Percentiles rank a stretch among this genome's conserved stretches.
Conservation (phyloP, 2,113 vertebrate genomes). For the Tragelaphus scriptus region DNA sequence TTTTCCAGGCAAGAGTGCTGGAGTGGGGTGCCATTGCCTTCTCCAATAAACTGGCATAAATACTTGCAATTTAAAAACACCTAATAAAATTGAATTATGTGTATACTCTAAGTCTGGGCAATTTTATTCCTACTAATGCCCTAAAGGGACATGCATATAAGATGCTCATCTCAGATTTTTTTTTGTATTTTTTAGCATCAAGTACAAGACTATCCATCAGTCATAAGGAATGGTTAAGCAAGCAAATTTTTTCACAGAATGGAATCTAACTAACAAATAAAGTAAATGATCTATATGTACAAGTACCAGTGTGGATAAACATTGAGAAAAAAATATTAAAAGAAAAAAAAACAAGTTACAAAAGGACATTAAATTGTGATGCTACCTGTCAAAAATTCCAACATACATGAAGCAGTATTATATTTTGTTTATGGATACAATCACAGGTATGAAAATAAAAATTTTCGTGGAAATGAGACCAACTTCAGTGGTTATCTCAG, state of each 20-base stretch:
- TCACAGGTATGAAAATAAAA: background rate
- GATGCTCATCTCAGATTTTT: background rate
- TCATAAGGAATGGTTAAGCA: background rate
- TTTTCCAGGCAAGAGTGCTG: too few species aligned
- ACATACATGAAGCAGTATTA: background rate
- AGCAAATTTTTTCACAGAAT: background rate
- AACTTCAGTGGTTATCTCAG: background rate
- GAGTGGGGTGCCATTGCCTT: too few species aligned
- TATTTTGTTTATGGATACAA: background rate
- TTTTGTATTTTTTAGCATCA: background rate
- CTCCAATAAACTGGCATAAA: background rate
- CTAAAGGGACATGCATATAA: background rate
- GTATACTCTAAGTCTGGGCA: background rate
- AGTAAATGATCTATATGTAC: background rate
- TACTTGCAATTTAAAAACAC: background rate
- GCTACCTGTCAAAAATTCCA: background rate
- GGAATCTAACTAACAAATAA: background rate
- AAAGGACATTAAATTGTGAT: background rate
- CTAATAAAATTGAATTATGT: background rate
- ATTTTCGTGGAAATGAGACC: background rate
- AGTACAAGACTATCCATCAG: background rate
- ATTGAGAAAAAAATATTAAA: background rate
- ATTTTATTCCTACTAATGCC: background rate
- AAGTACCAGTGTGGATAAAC: background rate
- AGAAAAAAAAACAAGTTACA: background rate